phyloP scores from a whole-genome alignment of 92 coral and sea anemone species.

The Palythoa grandiflora region DNA sequence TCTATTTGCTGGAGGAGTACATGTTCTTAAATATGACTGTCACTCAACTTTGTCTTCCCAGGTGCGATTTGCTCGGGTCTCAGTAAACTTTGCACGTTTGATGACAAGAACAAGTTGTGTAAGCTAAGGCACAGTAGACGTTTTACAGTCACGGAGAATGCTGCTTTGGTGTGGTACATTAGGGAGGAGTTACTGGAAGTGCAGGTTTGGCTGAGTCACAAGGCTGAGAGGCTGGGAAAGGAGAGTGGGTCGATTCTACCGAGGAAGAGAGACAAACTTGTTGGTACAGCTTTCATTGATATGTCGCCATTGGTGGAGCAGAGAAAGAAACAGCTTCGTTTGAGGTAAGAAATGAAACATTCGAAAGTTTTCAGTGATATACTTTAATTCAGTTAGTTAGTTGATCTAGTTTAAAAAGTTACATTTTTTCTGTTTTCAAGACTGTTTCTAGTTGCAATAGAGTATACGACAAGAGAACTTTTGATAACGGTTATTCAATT shows the following conservation, averaged over 20 bases:
- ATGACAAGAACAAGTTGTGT: slow-evolving; percentile 65
- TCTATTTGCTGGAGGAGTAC: not conserved
- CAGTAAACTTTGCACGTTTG: slow-evolving; percentile 50
- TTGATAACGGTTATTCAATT: not conserved
- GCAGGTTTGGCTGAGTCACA: slow-evolving; percentile 90
- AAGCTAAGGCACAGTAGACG: slow-evolving; percentile 81
- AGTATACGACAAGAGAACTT: not conserved
- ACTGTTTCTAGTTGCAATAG: not conserved
- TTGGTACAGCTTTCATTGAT: slow-evolving; percentile 90
- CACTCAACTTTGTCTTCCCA: slow-evolving; percentile 9
- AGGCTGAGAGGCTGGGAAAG: slow-evolving; percentile 39
- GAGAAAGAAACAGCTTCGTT: slow-evolving; percentile 66
- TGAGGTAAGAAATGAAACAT: slow-evolving; percentile 57
- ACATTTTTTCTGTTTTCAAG: not conserved
- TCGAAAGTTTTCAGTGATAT: not conserved
- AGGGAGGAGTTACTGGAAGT: slow-evolving; percentile 89
- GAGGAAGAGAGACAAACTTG: slow-evolving; percentile 87
- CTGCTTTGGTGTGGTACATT: slow-evolving; percentile 87
- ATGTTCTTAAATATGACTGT: not conserved
- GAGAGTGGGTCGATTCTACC: slow-evolving; percentile 58
- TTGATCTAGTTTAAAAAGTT: no score
- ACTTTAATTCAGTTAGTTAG: not conserved
- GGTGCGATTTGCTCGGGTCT: slow-evolving; percentile 88
- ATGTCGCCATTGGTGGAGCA: slow-evolving; percentile 76
- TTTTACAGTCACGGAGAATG: slow-evolving; percentile 65